Evolutionary conservation across 2,797 vertebrate species (phyloP).

Genomic region (Ispidina picta): DNA sequence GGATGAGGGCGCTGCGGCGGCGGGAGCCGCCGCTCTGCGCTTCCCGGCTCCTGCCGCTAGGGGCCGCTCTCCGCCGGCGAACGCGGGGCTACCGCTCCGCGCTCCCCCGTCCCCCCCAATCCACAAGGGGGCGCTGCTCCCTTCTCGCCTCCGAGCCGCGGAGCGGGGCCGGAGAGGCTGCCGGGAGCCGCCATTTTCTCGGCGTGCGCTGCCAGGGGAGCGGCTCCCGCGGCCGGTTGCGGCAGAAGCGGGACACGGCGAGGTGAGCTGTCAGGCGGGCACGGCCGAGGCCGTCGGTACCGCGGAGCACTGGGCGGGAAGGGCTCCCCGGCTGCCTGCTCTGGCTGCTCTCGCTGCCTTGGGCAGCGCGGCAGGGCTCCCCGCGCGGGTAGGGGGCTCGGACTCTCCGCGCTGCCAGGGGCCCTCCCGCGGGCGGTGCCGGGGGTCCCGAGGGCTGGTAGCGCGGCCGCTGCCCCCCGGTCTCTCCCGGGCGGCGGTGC

Average conservation of each 20-base stretch:
- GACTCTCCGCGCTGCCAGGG: background rate
- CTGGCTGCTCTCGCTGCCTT: background rate
- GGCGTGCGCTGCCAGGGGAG: accelerated
- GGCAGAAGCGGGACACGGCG: no score
- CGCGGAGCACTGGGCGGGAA: background rate
- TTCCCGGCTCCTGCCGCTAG: background rate
- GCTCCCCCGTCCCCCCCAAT: no score
- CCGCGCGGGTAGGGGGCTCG: background rate
- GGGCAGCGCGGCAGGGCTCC: background rate
- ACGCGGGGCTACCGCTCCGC: no score
- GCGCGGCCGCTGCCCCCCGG: background rate
- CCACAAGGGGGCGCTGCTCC: background rate
- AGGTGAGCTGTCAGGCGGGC: background rate
- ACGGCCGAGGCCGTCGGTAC: no score
- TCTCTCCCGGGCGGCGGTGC: background rate
- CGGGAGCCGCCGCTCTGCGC: background rate
- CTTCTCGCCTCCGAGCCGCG: accelerated
- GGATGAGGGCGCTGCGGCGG: no score
- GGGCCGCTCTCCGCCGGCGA: background rate
- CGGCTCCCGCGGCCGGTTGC: background rate
- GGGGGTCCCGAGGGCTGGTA: background rate
- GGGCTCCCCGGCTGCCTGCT: no score
- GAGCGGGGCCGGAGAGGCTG: background rate
- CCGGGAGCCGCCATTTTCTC: conserved; percentile 43
- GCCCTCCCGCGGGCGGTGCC: background rate